phyloP scores from a whole-genome alignment of 2,113 vertebrate genomes.

The Psittacula cyanocephala region DNA sequence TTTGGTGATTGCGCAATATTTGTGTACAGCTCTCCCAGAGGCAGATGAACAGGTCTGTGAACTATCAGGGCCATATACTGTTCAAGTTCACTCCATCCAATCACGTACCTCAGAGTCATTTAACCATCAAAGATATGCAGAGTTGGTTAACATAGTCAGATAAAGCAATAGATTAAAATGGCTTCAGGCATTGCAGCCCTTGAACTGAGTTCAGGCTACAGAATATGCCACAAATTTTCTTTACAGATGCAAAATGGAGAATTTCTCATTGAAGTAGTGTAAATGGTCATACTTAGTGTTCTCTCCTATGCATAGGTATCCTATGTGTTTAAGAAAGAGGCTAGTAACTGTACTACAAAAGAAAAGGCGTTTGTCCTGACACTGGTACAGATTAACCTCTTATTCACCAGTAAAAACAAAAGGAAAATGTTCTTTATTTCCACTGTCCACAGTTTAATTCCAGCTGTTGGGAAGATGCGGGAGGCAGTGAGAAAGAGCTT shows the following conservation, averaged over 20 bases:
- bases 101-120: not conserved
- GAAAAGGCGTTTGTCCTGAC: not conserved
- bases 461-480: not conserved
- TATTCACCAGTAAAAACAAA: not conserved
- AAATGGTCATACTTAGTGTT: not conserved
- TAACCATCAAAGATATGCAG: not conserved
- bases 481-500: not conserved
- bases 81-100: not conserved
- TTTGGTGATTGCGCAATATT: not conserved
- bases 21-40: not conserved
- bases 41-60: not conserved
- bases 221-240: not conserved
- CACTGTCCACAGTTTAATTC: not conserved
- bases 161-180: not conserved
- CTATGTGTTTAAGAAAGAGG: not conserved
- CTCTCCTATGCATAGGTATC: not conserved
- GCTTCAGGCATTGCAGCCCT: not conserved
- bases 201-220: not conserved
- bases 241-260: slow-evolving; percentile 3
- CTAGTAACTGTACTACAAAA: not conserved
- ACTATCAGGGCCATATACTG: not conserved
- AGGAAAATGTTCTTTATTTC: not conserved
- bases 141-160: not conserved
- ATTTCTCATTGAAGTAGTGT: slow-evolving; percentile 1
- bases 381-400: not conserved